phyloP scores from a whole-genome alignment of 2,113 vertebrate species.

The Plecotus auritus region DNA sequence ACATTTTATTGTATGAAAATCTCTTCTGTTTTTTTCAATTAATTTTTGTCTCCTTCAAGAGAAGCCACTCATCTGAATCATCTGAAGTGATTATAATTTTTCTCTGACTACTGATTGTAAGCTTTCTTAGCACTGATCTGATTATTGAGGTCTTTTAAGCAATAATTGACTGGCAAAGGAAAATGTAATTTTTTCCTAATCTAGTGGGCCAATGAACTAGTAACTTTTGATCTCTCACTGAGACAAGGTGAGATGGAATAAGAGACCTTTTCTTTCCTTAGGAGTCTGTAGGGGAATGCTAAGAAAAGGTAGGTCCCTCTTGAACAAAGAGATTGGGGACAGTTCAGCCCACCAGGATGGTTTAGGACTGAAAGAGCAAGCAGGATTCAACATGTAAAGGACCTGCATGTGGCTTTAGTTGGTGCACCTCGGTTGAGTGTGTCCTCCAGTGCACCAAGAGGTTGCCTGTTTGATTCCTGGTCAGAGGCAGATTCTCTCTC shows the following conservation, averaged over 20 bases:
- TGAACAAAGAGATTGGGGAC: neutral
- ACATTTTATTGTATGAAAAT: neutral
- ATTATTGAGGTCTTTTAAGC: neutral
- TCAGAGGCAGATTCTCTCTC: too few species aligned
- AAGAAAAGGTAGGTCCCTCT: neutral
- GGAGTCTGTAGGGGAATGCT: neutral
- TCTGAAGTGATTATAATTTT: neutral
- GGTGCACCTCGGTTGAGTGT: too few species aligned
- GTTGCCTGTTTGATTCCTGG: too few species aligned
- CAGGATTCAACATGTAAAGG: neutral
- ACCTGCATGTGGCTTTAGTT: neutral
- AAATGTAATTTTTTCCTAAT: neutral
- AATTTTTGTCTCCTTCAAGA: neutral
- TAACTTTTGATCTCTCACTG: neutral
- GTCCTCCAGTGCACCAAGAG: too few species aligned
- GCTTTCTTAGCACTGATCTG: neutral
- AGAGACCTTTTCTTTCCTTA: neutral
- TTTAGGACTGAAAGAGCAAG: neutral
- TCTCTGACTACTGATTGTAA: neutral
- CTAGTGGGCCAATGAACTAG: neutral
- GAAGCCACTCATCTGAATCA: neutral
- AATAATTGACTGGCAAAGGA: neutral
- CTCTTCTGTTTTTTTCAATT: neutral
- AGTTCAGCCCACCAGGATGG: neutral
- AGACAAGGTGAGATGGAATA: neutral